Percentiles rank a stretch among this genome's conserved stretches.
phyloP scores from a whole-genome alignment of 2,888 invertebrate genomes.

The Trichopria drosophilae region DNA sequence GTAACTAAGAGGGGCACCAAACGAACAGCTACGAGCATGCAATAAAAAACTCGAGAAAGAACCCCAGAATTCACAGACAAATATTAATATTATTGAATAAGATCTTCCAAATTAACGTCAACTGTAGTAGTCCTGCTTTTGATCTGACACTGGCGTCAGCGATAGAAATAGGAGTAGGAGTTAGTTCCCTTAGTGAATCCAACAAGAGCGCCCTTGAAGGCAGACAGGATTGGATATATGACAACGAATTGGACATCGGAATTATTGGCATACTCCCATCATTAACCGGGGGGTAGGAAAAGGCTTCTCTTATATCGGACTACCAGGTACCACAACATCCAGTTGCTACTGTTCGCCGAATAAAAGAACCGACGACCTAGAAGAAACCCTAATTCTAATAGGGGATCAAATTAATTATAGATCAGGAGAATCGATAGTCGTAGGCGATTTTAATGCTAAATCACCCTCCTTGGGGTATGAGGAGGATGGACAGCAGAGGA shows the following conservation, averaged over 20 bases:
- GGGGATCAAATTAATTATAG: constrained; percentile 18
- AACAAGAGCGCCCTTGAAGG: constrained; percentile 9
- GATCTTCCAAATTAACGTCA: constrained; percentile 17
- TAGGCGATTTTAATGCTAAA: no score
- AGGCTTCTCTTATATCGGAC: constrained; percentile 18
- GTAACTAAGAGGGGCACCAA: no score
- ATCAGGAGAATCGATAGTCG: constrained; percentile 17
- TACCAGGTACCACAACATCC: constrained; percentile 11
- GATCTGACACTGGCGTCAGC: constrained; percentile 15
- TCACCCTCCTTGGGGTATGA: constrained; percentile 32
- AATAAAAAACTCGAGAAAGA: no score
- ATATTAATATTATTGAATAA: no score
- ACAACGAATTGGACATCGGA: constrained; percentile 8
- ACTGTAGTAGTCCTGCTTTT: constrained; percentile 12
- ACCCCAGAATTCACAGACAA: no score
- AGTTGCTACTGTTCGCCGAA: constrained; percentile 21
- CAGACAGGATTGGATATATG: constrained; percentile 27
- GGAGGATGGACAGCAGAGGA: constrained; percentile 24
- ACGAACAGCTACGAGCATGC: no score
- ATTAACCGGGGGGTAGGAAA: constrained; percentile 10
- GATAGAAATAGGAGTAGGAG: constrained; percentile 2
- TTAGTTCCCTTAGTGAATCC: constrained; percentile 14
- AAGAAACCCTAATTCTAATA: constrained; percentile 20
- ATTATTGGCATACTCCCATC: constrained; percentile 14
- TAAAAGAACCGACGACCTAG: constrained; percentile 18